Evolutionary conservation across 2,888 invertebrate species (phyloP).

Genomic region (Drosophila testacea): DNA sequence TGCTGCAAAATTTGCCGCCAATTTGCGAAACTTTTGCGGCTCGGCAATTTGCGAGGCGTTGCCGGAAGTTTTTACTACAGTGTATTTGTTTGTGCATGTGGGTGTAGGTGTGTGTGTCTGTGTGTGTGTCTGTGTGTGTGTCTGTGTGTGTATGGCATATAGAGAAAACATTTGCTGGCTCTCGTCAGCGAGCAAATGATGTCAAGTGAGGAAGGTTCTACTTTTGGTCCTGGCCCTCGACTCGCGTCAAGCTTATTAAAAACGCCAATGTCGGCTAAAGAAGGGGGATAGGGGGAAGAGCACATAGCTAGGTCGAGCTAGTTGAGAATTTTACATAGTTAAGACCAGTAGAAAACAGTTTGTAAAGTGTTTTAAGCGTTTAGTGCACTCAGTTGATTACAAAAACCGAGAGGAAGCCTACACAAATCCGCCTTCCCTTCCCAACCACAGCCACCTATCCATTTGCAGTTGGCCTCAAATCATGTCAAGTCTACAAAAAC

Average conservation of each 20-base stretch:
- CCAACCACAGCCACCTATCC: neutral
- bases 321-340: conserved; percentile 12
- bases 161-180: conserved; percentile 37
- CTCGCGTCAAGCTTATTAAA: conserved; percentile 66
- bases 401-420: conserved; percentile 16
- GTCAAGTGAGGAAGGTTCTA: conserved; percentile 59
- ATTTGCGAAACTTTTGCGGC: conserved; percentile 40
- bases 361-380: conserved; percentile 52
- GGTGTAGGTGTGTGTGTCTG: conserved; percentile 5
- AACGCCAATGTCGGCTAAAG: conserved; percentile 5
- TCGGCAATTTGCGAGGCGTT: conserved; percentile 42
- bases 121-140: conserved; percentile 13
- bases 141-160: conserved; percentile 18
- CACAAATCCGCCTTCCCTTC: neutral
- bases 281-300: neutral
- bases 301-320: conserved; percentile 3
- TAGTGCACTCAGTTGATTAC: conserved; percentile 58
- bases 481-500: conserved; percentile 10
- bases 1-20: conserved; percentile 52
- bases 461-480: conserved; percentile 20
- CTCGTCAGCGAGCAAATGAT: conserved; percentile 49
- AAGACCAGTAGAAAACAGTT: conserved; percentile 19
- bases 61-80: conserved; percentile 39
- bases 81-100: conserved; percentile 11
- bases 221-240: conserved; percentile 37